Conservation (phyloP, 2,113 vertebrate species). For the Platysternon megacephalum region DNA sequence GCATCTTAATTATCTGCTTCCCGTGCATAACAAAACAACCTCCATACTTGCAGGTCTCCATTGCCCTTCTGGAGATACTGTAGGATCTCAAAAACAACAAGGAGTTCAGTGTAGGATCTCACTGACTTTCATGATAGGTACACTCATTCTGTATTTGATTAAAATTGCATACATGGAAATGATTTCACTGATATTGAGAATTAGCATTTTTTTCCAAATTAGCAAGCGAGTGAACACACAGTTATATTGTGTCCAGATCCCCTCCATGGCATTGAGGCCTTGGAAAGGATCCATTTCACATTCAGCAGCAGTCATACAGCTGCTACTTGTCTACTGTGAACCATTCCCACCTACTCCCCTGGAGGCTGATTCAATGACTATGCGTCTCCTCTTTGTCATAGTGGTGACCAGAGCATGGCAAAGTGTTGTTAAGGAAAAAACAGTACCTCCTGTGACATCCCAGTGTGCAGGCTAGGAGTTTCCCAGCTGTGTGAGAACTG, state of each 20-base stretch:
- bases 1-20: conserved; percentile 4
- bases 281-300: neutral
- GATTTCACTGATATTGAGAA: neutral
- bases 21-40: neutral
- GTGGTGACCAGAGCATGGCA: neutral
- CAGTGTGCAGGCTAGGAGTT: neutral
- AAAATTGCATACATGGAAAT: neutral
- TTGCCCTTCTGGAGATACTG: neutral
- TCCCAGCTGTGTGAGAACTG: neutral
- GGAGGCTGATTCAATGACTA: neutral
- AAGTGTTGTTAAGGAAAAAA: neutral
- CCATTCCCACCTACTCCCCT: neutral
- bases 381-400: neutral
- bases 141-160: neutral
- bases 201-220: neutral
- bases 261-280: neutral
- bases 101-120: neutral
- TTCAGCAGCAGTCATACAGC: neutral
- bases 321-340: neutral
- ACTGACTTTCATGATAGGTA: accelerated
- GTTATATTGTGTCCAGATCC: accelerated
- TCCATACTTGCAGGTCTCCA: accelerated
- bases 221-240: accelerated
- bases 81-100: neutral
- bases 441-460: neutral